Evolutionary conservation across 2,113 vertebrate genomes (phyloP).

Genomic region (Rutilus rutilus): DNA sequence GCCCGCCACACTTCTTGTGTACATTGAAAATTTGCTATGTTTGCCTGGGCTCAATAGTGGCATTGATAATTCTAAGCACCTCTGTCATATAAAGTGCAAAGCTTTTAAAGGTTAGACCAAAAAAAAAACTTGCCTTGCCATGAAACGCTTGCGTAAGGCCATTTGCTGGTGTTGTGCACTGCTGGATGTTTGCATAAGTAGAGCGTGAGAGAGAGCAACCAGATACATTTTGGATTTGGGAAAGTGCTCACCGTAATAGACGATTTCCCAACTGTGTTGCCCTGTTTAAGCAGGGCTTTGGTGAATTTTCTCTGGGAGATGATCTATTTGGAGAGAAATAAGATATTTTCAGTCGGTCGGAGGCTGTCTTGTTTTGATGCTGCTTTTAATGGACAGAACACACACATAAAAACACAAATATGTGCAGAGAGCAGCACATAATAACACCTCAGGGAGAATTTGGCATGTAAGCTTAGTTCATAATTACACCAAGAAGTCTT

Average conservation of each 20-base stretch:
- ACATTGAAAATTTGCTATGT: not conserved
- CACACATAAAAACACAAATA: not conserved
- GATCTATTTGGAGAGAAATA: slow-evolving; percentile 81
- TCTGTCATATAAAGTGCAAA: not conserved
- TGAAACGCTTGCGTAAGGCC: not conserved
- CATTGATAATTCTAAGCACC: not conserved
- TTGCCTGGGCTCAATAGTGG: slow-evolving; percentile 1
- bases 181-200: slow-evolving; percentile 1
- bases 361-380: not conserved
- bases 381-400: not conserved
- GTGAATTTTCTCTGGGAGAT: slow-evolving; percentile 95
- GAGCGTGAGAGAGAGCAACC: not conserved
- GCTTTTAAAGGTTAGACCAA: slow-evolving; percentile 27
- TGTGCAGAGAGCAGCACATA: not conserved
- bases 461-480: slow-evolving; percentile 5
- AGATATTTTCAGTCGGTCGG: slow-evolving; percentile 23
- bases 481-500: slow-evolving; percentile 5
- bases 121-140: too few relatives aligned
- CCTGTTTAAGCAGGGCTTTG: slow-evolving; percentile 92
- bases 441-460: slow-evolving; percentile 6
- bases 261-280: slow-evolving; percentile 91
- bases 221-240: not conserved
- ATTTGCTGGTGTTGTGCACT: slow-evolving; percentile 18
- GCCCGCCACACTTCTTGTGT: not conserved
- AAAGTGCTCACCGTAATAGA: slow-evolving; percentile 87